Conservation (phyloP, 2,113 vertebrate genomes). For the Furnarius figulus region DNA sequence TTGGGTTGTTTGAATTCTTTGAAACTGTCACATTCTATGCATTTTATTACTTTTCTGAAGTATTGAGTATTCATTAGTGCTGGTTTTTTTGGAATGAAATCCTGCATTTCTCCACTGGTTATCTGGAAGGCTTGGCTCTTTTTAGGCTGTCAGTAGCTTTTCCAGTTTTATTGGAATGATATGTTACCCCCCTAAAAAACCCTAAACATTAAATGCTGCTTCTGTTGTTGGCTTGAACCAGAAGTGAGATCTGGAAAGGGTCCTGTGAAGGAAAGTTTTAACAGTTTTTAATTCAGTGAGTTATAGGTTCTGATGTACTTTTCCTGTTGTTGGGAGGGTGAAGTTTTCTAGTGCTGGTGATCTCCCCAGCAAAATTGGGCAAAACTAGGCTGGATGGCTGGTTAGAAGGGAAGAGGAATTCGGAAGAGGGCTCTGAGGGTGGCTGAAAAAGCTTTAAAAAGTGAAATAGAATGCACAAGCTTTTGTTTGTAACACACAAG, state of each 20-base stretch:
- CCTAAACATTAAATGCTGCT: background rate
- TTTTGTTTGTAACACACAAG: background rate
- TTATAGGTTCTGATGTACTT: rapidly evolving
- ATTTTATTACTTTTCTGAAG: background rate
- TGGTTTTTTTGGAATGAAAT: background rate
- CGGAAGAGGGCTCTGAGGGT: background rate
- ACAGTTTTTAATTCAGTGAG: background rate
- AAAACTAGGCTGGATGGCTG: background rate
- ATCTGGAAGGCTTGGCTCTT: background rate
- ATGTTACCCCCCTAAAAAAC: rapidly evolving
- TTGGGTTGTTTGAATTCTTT: background rate
- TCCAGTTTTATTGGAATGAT: background rate
- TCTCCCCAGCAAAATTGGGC: background rate
- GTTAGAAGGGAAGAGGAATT: background rate
- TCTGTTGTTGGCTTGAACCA: background rate
- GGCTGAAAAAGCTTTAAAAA: background rate
- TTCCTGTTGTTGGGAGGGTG: background rate
- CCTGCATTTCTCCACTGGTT: background rate
- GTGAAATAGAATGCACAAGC: background rate
- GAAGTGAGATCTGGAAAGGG: background rate
- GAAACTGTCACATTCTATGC: background rate
- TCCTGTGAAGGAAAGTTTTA: background rate
- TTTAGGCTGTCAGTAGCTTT: background rate
- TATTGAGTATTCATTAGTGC: background rate
- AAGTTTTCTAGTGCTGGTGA: background rate